phyloP scores from a whole-genome alignment of 1,140 invertebrate species.

The Lepidotrigona ventralis region DNA sequence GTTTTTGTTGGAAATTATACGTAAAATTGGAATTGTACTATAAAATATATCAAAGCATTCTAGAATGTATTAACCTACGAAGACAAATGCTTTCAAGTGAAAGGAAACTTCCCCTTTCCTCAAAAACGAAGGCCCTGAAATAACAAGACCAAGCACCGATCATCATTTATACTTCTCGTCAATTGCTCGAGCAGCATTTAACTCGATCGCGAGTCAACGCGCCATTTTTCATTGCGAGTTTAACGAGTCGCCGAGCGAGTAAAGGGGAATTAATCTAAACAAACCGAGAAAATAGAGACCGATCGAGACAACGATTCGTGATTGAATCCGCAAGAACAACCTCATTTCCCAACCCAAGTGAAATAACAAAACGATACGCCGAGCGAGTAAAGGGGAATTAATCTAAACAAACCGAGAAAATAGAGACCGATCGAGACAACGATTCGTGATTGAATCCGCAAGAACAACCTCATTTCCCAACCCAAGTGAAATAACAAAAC shows the following conservation, averaged over 20 bases:
- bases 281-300: slow-evolving; percentile 16
- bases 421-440: slow-evolving; percentile 10
- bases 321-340: neutral
- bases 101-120: neutral
- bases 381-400: neutral
- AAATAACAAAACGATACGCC: slow-evolving; percentile 17
- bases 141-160: too few species aligned
- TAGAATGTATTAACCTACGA: neutral
- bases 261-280: neutral
- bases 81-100: neutral
- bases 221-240: neutral
- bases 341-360: neutral
- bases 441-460: slow-evolving; percentile 5
- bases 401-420: slow-evolving; percentile 12
- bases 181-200: too few species aligned
- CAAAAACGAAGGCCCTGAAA: neutral
- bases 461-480: neutral
- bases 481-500: slow-evolving; percentile 8
- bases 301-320: slow-evolving; percentile 8
- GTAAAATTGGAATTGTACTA: too few species aligned
- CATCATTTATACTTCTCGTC: too few species aligned
- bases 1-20: too few species aligned
- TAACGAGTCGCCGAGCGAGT: neutral
- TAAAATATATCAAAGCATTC: too few species aligned
- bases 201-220: neutral